Conservation (phyloP, 2,113 vertebrate species). For the Microcebus griseorufus region DNA sequence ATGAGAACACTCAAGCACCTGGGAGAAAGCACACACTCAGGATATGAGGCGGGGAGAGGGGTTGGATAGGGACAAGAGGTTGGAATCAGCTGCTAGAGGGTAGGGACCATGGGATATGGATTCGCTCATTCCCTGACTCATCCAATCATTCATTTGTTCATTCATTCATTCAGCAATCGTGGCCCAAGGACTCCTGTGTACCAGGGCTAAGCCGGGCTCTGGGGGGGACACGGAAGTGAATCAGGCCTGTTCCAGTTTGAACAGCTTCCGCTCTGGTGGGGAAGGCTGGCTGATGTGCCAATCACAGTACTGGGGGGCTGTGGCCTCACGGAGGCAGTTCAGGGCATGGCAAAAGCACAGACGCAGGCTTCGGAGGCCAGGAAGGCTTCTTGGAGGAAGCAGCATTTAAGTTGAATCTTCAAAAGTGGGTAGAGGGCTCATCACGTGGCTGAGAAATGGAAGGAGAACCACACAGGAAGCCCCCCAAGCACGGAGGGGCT, state of each 20-base stretch:
- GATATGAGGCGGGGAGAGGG: not conserved
- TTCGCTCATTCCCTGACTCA: not conserved
- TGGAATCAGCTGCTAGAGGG: not conserved
- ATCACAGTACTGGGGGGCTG: not conserved
- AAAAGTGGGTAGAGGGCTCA: not conserved
- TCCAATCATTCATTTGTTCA: not conserved
- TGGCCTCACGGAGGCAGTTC: not conserved
- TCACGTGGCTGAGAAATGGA: not conserved
- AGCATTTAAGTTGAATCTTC: not conserved
- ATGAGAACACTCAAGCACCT: conserved; percentile 51
- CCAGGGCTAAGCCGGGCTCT: not conserved
- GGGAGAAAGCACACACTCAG: conserved; percentile 18
- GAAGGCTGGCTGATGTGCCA: rapidly evolving
- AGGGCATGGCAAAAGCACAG: too few relatives aligned
- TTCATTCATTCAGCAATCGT: not conserved
- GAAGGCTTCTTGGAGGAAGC: not conserved
- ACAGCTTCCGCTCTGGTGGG: rapidly evolving
- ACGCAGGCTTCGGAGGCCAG: not conserved
- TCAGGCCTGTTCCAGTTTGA: not conserved
- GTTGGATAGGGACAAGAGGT: conserved; percentile 4
- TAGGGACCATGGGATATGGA: not conserved
- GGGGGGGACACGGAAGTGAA: not conserved
- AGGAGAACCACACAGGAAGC: not conserved
- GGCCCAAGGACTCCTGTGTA: not conserved
- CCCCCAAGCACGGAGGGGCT: not conserved